Base-by-base conservation (phyloP, 2,797 vertebrate genomes). In the Oryzias dopingdopingensis region DNA sequence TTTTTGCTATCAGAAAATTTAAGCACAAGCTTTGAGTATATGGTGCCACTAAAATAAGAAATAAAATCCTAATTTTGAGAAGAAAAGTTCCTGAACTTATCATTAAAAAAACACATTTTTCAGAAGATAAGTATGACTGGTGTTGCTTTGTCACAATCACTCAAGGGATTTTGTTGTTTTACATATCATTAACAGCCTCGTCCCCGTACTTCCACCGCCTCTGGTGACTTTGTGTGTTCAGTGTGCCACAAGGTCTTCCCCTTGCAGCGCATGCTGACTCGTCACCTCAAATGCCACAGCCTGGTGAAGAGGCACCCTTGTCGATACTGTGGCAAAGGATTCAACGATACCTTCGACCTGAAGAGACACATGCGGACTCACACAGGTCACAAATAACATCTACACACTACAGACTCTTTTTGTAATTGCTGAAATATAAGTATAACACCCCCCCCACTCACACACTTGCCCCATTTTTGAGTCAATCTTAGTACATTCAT, bases 291-390 rank as follows among this genome's bases (percentile, higher is more conserved):
- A 79, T 95, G 95, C 70, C 95, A 97, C 85, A 96, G 92, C 74
- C 61, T 93, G 1, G 83, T 94, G 4, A 94, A 95, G 74, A 91
- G 92, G 60, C 95, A 96, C 22, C 79, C 89, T 0, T 96, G 95
- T 74, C 80, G 65, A 26, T 95, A 79, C 76, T 97, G 95, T 40
- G 88, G 91, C 17, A 97, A 96, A 79, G 95, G 95, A 56, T 97
- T 97, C 79, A 96, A 96, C 0, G 94, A 97, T 23, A 95, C 94
- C 61, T 97, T 96, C 0, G 95, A 97, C 77, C 92, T 96, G 60
- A 96, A 95, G 86, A 92, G 95, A 55, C 95, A 96, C 64, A 94
- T 95, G 93, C 83, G 95, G 65, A 89, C 86, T 59, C 88, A 90
- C 60, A 88, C 86, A 77, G 88, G 88, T 89, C 13, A 57, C 67